Base-by-base conservation (phyloP, 2,888 invertebrate species). In the Didymodactylos carnosus region DNA sequence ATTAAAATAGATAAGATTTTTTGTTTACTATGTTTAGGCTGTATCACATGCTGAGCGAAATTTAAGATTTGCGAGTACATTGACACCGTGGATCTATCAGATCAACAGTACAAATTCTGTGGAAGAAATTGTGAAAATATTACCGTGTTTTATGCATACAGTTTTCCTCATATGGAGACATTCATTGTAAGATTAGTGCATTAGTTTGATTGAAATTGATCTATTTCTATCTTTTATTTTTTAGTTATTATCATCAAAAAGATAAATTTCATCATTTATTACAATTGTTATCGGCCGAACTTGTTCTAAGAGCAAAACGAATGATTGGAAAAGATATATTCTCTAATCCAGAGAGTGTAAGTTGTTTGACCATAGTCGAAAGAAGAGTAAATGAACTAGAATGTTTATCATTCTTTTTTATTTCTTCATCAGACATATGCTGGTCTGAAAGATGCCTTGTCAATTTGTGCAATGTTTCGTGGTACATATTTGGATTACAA, bases 401-500 rank as follows among this genome's bases (percentile, higher is more conserved):
- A 6, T 2, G 6, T 11, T 27, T 14, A 19, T 13, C 43, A 40
- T 19, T 29, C 19, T 39, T 51, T 69, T 73, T 41, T 27, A 25
- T 19, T 39, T 29, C 39, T 75, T 29, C 73, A 77, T 78, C 77
- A 83, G 82, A 82, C 82, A 0, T 81, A 81, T 75, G 77, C 80
- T 43, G 82, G 82, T 75, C 75, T 83, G 76, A 83, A 82, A 76
- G 82, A 82, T 73, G 82, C 82, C 0, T 76, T 82, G 72, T 76
- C 80, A 40, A 81, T 83, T 19, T 83, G 83, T 80, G 82, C 83
- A 39, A 81, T 82, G n/a, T 83, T 82, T 76, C 75, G 83, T 69
- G 83, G 83, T 35, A 82, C 81, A 3, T 83, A 83, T 76, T 77
- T 83, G 71, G 83, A 83, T 77, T 82, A 80, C 76, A 80, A 81